A percentile compares a stretch with the other conserved stretches of the same genome.
phyloP scores from a whole-genome alignment of 1,140 invertebrate species.

The Holotrichia oblita region DNA sequence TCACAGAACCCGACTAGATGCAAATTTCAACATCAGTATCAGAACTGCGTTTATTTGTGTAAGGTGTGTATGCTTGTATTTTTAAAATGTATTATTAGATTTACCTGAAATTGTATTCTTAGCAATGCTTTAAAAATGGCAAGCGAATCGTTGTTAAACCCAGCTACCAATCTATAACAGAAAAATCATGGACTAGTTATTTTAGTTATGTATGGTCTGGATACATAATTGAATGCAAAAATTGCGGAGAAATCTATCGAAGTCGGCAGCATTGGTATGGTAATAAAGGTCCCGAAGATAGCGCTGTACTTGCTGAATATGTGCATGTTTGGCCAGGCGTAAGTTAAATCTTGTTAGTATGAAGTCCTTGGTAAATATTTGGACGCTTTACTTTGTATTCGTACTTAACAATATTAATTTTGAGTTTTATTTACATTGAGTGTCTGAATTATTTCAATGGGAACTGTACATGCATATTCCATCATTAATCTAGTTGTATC shows the following conservation, averaged over 20 bases:
- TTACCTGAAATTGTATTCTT: constrained; percentile 24
- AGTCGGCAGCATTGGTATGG: constrained; percentile 88
- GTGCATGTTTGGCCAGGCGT: constrained; percentile 85
- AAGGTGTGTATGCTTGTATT: constrained; percentile 59
- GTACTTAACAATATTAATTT: too few species aligned
- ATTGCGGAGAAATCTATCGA: constrained; percentile 84
- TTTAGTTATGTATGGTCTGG: constrained; percentile 85
- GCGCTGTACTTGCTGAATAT: constrained; percentile 70
- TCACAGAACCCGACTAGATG: constrained; percentile 66
- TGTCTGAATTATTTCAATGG: too few species aligned
- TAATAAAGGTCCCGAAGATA: constrained; percentile 79
- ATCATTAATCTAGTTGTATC: too few species aligned
- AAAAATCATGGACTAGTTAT: constrained; percentile 76
- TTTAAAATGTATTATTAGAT: too few species aligned
- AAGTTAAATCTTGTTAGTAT: constrained; percentile 59
- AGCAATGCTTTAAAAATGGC: constrained; percentile 69
- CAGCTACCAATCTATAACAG: constrained; percentile 68
- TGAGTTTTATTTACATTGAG: too few species aligned
- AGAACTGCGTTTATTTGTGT: constrained; percentile 81
- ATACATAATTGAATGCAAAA: constrained; percentile 81
- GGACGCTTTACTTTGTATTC: too few species aligned
- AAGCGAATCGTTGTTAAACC: constrained; percentile 71
- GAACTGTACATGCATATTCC: too few species aligned
- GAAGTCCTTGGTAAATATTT: too few species aligned
- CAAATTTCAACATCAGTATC: constrained; percentile 81